phyloP scores from a whole-genome alignment of 2,113 vertebrate species.

The Aspidoscelis tigris region DNA sequence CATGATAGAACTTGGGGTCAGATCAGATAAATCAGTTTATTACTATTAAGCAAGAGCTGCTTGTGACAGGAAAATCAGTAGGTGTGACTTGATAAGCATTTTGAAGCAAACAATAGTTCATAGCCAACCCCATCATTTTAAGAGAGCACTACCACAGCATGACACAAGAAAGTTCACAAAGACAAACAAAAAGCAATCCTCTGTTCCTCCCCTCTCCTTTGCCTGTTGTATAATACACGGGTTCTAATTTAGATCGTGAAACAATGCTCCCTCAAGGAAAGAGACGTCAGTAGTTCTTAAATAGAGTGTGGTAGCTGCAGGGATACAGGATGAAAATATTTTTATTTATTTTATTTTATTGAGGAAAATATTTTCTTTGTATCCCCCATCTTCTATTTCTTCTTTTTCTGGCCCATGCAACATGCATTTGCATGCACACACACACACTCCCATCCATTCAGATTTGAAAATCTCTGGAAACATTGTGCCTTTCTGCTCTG shows the following conservation, averaged over 20 bases:
- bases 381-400: no score
- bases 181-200: neutral
- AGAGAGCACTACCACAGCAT: conserved; percentile 9
- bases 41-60: neutral
- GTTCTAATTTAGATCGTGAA: neutral
- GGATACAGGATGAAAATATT: no score
- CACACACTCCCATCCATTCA: no score
- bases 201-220: neutral
- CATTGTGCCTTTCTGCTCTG: no score
- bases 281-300: neutral
- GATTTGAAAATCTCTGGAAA: no score
- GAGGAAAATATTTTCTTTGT: no score
- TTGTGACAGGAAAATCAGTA: neutral
- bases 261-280: neutral
- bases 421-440: no score
- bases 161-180: conserved; percentile 6
- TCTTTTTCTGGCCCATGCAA: no score
- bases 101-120: neutral
- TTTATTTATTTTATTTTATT: no score
- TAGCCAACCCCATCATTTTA: neutral
- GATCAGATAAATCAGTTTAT: neutral
- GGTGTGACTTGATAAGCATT: neutral
- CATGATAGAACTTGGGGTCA: neutral
- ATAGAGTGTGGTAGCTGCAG: neutral
- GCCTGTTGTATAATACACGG: neutral